Conservation (phyloP, 1,140 invertebrate genomes). For the Colletes gigas region DNA sequence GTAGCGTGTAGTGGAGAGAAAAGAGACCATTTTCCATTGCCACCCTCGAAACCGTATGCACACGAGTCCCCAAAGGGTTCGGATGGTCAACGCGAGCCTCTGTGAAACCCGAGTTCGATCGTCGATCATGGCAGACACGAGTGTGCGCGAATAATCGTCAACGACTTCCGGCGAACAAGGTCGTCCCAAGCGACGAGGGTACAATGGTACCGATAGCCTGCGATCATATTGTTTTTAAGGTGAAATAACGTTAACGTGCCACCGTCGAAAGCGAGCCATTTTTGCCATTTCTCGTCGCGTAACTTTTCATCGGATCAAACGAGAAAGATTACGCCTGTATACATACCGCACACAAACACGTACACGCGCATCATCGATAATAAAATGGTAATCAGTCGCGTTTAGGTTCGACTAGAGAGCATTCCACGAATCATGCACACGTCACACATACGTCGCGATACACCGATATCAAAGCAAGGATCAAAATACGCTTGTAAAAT, state of each 20-base stretch:
- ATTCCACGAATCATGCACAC: slow-evolving; percentile 15
- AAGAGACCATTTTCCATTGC: too few relatives aligned
- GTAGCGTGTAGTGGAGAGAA: too few relatives aligned
- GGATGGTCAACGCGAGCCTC: not conserved
- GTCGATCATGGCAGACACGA: not conserved
- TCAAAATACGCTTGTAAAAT: slow-evolving; percentile 82
- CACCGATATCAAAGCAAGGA: slow-evolving; percentile 80
- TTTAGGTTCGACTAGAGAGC: slow-evolving; percentile 28
- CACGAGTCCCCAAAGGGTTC: not conserved
- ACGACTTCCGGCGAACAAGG: not conserved
- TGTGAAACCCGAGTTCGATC: not conserved
- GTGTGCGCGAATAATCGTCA: not conserved
- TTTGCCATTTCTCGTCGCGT: slow-evolving; percentile 22
- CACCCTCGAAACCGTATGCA: too few relatives aligned
- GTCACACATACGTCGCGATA: slow-evolving; percentile 47
- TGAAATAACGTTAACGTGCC: slow-evolving; percentile 52
- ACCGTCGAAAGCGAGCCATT: slow-evolving; percentile 37
- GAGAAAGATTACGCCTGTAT: not conserved
- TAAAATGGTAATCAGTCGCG: not conserved
- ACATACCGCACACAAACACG: not conserved
- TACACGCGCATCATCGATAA: not conserved
- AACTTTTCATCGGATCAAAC: not conserved
- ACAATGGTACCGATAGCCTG: slow-evolving; percentile 12
- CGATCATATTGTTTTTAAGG: slow-evolving; percentile 42
- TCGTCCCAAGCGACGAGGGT: not conserved